These are phyloP conservation scores for Lipophrys pholis DNA, from an alignment of 2,113 vertebrate genomes.

Conservation along the genomic window DNA sequence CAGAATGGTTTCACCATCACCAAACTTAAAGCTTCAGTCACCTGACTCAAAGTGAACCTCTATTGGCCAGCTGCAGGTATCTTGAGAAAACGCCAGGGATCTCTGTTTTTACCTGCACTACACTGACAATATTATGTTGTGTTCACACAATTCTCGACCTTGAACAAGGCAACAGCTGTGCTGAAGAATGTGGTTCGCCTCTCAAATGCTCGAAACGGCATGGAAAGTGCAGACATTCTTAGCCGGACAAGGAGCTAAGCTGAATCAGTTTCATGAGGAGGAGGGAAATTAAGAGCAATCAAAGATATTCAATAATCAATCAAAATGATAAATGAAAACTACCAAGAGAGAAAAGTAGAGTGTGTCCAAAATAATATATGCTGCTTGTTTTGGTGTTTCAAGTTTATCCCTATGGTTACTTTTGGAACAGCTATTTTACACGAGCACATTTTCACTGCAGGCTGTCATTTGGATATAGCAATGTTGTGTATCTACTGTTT, in stretches of 20 bases:
- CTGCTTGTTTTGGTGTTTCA: slow-evolving; percentile 11
- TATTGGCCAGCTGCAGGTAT: too few relatives aligned
- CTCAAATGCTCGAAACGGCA: not conserved
- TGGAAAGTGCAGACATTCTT: not conserved
- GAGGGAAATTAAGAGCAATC: not conserved
- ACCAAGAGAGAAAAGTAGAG: not conserved
- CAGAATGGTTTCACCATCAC: too few relatives aligned
- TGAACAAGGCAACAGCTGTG: not conserved
- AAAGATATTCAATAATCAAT: not conserved
- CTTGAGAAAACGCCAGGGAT: not conserved
- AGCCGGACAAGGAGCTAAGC: too few relatives aligned
- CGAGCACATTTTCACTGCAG: too few relatives aligned
- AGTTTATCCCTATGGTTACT: too few relatives aligned
- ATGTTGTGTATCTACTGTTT: not conserved
- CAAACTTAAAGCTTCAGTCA: too few relatives aligned
- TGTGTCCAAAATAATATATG: slow-evolving; percentile 8
- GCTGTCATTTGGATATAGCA: too few relatives aligned
- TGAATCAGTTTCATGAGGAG: not conserved
- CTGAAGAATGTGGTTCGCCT: not conserved
- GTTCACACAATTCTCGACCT: not conserved
- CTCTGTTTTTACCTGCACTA: not conserved
- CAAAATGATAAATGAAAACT: not conserved
- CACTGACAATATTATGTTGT: not conserved
- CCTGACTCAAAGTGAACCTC: too few relatives aligned
- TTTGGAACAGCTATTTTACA: too few relatives aligned